phyloP scores from a whole-genome alignment of 2,888 invertebrate species.

The Lutraria lutraria region DNA sequence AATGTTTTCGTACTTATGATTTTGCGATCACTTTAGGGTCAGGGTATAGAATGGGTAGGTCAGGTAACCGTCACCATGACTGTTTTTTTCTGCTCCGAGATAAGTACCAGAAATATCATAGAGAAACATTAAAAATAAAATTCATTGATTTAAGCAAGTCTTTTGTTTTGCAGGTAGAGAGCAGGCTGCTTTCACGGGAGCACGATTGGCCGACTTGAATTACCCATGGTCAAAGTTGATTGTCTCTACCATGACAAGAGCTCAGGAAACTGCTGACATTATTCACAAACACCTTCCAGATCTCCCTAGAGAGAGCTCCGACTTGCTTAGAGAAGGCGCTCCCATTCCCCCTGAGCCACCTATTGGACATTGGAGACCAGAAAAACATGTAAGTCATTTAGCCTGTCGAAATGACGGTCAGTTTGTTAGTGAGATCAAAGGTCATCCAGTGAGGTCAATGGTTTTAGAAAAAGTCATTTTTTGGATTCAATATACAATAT shows the following conservation, averaged over 20 bases:
- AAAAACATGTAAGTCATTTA: constrained; percentile 89
- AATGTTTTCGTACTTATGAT: too few species aligned
- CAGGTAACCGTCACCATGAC: too few species aligned
- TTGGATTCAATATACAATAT: too few species aligned
- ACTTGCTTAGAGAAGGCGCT: constrained; percentile 95
- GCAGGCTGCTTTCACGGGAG: constrained; percentile 95
- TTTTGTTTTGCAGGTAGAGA: constrained; percentile 89
- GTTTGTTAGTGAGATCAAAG: too few species aligned
- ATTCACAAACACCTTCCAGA: constrained; percentile 91
- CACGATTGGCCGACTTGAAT: constrained; percentile 91
- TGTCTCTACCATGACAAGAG: constrained; percentile 96
- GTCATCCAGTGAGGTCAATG: too few species aligned
- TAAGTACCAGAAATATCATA: neutral
- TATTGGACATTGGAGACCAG: constrained; percentile 94
- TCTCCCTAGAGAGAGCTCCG: constrained; percentile 88
- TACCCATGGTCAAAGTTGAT: constrained; percentile 93
- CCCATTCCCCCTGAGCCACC: constrained; percentile 98
- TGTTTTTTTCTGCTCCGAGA: too few species aligned
- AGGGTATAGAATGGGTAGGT: too few species aligned
- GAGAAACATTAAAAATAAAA: neutral
- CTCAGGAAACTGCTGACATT: constrained; percentile 95
- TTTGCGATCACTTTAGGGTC: neutral
- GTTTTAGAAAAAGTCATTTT: too few species aligned
- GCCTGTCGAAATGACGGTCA: neutral
- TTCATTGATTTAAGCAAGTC: too few species aligned